Evolutionary conservation across 2,113 vertebrate species (phyloP).

Genomic region (Oreocharis arfaki): DNA sequence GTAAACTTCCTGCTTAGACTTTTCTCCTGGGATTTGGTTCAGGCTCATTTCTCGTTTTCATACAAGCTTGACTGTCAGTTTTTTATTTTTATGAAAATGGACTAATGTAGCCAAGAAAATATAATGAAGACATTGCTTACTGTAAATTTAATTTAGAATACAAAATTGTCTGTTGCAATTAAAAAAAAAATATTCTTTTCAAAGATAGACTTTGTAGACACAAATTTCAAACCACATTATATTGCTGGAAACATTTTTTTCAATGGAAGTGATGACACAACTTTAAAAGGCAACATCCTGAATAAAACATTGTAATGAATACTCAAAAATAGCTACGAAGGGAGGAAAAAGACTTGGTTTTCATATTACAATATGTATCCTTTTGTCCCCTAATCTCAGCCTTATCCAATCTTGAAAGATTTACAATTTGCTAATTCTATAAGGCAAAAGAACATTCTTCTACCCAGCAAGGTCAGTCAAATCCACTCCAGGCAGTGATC

Average conservation of each 20-base stretch:
- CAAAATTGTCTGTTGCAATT: not conserved
- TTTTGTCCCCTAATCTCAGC: slow-evolving; percentile 12
- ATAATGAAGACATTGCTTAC: slow-evolving; percentile 27
- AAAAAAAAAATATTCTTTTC: not conserved
- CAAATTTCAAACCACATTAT: not conserved
- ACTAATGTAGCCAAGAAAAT: slow-evolving; percentile 29
- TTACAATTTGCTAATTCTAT: slow-evolving; percentile 43
- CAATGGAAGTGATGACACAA: slow-evolving; percentile 10
- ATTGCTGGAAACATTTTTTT: not conserved
- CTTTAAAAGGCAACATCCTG: slow-evolving; percentile 28
- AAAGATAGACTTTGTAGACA: not conserved
- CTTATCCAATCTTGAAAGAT: slow-evolving; percentile 41
- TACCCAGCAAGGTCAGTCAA: slow-evolving; percentile 1
- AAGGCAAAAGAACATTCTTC: not conserved
- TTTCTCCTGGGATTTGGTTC: not conserved
- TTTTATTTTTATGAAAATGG: slow-evolving; percentile 6
- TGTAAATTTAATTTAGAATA: slow-evolving; percentile 52
- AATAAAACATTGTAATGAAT: slow-evolving; percentile 13
- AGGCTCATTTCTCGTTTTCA: slow-evolving; percentile 24
- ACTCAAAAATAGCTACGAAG: not conserved
- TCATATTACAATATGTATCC: not conserved
- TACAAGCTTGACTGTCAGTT: not conserved
- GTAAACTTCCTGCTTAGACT: slow-evolving; percentile 15
- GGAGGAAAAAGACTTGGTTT: not conserved
- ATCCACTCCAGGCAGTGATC: not conserved